These are phyloP conservation scores for Idaea dimidiata DNA, from an alignment of 2,888 invertebrate genomes.

Conservation along the genomic window DNA sequence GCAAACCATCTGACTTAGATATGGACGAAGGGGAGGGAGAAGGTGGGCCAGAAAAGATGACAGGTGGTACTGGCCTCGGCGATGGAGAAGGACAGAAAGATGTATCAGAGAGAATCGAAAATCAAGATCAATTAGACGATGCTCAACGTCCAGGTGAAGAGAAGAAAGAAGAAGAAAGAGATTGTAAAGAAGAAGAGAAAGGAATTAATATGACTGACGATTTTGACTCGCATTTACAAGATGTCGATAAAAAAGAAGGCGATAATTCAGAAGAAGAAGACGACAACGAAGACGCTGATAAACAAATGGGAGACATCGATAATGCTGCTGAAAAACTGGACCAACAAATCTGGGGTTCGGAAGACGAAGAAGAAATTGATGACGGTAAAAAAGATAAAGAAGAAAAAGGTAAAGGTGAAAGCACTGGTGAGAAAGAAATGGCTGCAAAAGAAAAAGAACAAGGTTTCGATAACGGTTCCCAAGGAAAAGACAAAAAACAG, in stretches of 20 bases:
- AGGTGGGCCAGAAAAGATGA: conserved; percentile 78
- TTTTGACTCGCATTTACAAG: conserved; percentile 93
- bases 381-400: conserved; percentile 82
- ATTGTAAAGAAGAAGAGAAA: conserved; percentile 93
- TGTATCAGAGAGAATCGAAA: conserved; percentile 95
- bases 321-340: conserved; percentile 90
- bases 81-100: conserved; percentile 97
- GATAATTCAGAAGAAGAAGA: conserved; percentile 83
- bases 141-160: conserved; percentile 89
- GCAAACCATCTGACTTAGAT: conserved; percentile 92
- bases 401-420: conserved; percentile 82
- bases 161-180: conserved; percentile 86
- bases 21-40: conserved; percentile 88
- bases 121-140: conserved; percentile 94
- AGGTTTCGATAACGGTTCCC: conserved; percentile 76
- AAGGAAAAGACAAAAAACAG: conserved; percentile 78
- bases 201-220: conserved; percentile 98
- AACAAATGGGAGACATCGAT: conserved; percentile 97
- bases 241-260: conserved; percentile 85
- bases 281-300: conserved; percentile 91
- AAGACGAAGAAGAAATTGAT: conserved; percentile 86
- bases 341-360: conserved; percentile 91
- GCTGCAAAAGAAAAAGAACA: conserved; percentile 86
- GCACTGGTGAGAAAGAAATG: conserved; percentile 85
- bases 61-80: conserved; percentile 92